phyloP scores from a whole-genome alignment of 2,797 vertebrate genomes.

The Onychomys leucogaster region DNA sequence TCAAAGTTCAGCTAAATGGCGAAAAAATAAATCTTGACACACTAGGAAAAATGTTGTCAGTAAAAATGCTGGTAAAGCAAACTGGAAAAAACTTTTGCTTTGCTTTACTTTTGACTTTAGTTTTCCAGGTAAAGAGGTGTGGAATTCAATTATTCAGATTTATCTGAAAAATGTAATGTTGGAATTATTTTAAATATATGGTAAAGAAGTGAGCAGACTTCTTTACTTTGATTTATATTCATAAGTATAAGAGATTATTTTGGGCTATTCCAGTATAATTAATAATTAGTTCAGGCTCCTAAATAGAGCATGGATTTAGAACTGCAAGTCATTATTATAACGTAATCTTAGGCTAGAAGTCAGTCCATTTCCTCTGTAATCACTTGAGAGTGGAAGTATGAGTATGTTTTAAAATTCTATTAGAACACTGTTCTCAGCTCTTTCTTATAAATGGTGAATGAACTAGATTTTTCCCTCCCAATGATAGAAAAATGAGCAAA shows the following conservation, averaged over 20 bases:
- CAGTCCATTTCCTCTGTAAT: conserved; percentile 54
- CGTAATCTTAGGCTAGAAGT: conserved; percentile 54
- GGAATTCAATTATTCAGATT: neutral
- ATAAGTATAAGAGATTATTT: conserved; percentile 54
- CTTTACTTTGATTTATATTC: conserved; percentile 32
- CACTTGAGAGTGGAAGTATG: conserved; percentile 2
- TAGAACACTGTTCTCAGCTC: conserved; percentile 26
- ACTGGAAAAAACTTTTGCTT: neutral
- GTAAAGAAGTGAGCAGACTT: neutral
- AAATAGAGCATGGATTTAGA: conserved; percentile 66
- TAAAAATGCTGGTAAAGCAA: neutral
- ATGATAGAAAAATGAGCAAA: conserved; percentile 47
- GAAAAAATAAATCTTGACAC: neutral
- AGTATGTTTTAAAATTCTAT: conserved; percentile 72
- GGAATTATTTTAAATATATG: neutral
- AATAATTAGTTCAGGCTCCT: conserved; percentile 57
- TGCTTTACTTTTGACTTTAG: neutral
- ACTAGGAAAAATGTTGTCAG: neutral
- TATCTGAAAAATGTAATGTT: neutral
- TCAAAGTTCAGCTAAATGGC: neutral
- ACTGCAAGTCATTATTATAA: conserved; percentile 55
- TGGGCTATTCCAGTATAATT: conserved; percentile 5
- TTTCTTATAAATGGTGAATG: conserved; percentile 73
- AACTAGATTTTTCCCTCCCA: conserved; percentile 58
- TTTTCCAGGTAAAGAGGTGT: neutral